Evolutionary conservation across 2,888 invertebrate species (phyloP), one percentile per base, ranked within the genome.

Genomic region (Ectemnius lituratus): DNA sequence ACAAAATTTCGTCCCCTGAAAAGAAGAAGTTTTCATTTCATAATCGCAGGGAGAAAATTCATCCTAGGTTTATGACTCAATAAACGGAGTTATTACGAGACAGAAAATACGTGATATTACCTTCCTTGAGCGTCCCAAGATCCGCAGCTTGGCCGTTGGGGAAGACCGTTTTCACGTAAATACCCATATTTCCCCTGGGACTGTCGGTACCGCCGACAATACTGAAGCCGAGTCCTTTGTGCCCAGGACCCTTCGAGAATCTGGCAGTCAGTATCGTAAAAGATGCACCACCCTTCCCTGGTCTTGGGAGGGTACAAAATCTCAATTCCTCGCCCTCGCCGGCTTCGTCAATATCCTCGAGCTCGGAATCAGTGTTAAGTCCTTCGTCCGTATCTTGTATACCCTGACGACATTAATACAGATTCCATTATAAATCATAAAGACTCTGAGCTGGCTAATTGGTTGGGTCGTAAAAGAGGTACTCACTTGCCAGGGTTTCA

Each of bases 171-270:
- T 97, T 96, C 20, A 97, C 96, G 89, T 95, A 97, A 84, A 97
- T 96, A 58, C 97, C 97, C 94, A 97, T 96, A 84, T 94, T 95
- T 0, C 97, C 97, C 79, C 95, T 94, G 1, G 96, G 96, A 14
- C 96, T 96, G 89, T 97, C 97, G 67, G 94, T 94, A 1, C 97
- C 97, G 14, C 97, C 97, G 20, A 97, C 97, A 82, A 97, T 96
- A 83, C 97, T 97, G 91, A 97, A 97, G 18, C 97, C 97, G 23
- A 97, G 93, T 47, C 96, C 96, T 91, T 97, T 97, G 76, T 95
- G 94, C 14, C 96, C 96, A 2, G 95, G 95, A 61, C 97, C 97
- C 89, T 97, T 97, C 70, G 94, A 93, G 87, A 95, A 95, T 75
- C 93, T 93, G 75, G 94, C 94, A 11, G 91, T 91, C 78, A 90